These are phyloP conservation scores for Diarsia rubi DNA, from an alignment of 2,888 invertebrate genomes.

Conservation along the genomic window DNA sequence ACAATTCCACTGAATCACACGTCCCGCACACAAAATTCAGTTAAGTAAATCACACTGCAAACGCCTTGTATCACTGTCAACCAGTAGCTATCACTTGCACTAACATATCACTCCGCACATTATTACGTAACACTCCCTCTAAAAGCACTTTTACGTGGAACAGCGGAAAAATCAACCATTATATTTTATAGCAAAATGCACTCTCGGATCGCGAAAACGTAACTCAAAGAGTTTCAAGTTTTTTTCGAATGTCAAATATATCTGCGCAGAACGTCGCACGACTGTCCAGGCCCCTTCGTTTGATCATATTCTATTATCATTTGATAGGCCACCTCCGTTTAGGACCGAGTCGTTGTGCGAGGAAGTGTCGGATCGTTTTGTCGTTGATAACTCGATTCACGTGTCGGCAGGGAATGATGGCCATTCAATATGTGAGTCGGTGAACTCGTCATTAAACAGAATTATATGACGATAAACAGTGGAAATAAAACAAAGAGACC, in stretches of 20 bases:
- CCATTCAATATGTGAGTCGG: conserved; percentile 70
- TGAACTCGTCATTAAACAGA: conserved; percentile 69
- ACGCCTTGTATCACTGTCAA: conserved; percentile 46
- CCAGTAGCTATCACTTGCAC: conserved; percentile 60
- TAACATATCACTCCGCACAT: conserved; percentile 67
- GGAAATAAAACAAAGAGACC: conserved; percentile 22
- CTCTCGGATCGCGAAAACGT: conserved; percentile 63
- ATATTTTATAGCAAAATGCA: conserved; percentile 78
- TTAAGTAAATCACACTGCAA: conserved; percentile 47
- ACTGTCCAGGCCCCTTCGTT: conserved; percentile 86
- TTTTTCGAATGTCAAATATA: conserved; percentile 69
- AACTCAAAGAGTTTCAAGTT: conserved; percentile 47
- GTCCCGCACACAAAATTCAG: conserved; percentile 28
- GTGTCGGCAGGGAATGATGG: conserved; percentile 60
- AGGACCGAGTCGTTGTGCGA: conserved; percentile 80
- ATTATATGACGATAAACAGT: conserved; percentile 16
- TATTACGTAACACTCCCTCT: conserved; percentile 70
- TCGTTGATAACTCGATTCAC: conserved; percentile 69
- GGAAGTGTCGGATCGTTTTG: conserved; percentile 73
- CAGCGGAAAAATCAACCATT: conserved; percentile 73
- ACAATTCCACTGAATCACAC: conserved; percentile 45
- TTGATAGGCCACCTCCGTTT: conserved; percentile 90
- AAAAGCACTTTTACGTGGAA: conserved; percentile 68
- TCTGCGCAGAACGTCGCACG: conserved; percentile 82
- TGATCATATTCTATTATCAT: conserved; percentile 84